Base-by-base conservation (phyloP, 2,797 vertebrate species). In the Thunnus albacares region DNA sequence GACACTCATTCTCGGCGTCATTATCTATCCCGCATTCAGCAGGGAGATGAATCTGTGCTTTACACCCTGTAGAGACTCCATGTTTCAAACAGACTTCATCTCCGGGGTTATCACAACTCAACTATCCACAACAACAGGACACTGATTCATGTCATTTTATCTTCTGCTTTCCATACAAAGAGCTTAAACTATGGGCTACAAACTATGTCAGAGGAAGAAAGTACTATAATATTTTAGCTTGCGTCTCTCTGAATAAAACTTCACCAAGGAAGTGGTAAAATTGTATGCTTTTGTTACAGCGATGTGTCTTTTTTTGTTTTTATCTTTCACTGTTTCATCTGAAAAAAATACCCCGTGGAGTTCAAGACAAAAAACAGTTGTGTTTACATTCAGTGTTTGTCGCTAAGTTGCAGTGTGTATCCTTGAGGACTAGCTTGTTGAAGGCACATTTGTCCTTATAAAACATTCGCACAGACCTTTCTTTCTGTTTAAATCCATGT, bases 11-110 rank as follows among this genome's bases (percentile, higher is more conserved):
- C 61, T 61, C 24, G 1, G 45, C 13, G 4, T 73, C 53, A 69
- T 70, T 72, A 81, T 80, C 75, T 30, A 1, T 5, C 77, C 22
- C 26, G 60, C 71, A 62, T 79, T 71, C 62, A 72, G 65, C 67
- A 13, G 43, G 18, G 33, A 81, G 70, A 88, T 61, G 60, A 59
- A 85, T 88, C 77, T 80, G 71, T 65, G 79, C 66, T 59, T 79
- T 38, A 24, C 73, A 33, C 58, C 62, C 72, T 24, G 52, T 12
- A 43, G 70, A 72, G 67, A 35, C 63, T 63, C 76, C 61, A 22
- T 63, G 71, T 60, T 76, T 64, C 71, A 68, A 68, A 70, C 41
- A 41, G 75, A 80, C 60, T 14, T 22, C 66, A 38, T 77, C 73
- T 71, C 66, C 62, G 22, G 56, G 71, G 58, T 56, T 33, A 80